Conservation (phyloP, 2,888 invertebrate species). For the Hecatera dysodea region DNA sequence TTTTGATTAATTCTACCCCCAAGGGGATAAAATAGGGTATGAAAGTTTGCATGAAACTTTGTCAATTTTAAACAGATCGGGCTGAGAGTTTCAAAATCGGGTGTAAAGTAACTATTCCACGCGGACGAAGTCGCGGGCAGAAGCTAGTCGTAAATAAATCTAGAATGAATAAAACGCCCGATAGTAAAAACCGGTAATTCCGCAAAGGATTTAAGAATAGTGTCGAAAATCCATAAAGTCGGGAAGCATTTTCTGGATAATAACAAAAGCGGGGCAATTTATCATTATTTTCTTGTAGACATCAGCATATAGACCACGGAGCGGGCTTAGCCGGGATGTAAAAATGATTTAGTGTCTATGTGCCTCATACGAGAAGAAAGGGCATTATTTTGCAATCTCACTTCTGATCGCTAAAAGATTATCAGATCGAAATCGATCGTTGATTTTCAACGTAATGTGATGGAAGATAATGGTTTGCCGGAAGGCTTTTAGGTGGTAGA, state of each 20-base stretch:
- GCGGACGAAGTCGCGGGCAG: no score
- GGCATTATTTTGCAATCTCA: constrained; percentile 62
- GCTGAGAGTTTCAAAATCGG: no score
- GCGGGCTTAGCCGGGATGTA: constrained; percentile 62
- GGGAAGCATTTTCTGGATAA: constrained; percentile 44
- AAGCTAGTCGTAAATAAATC: constrained; percentile 11
- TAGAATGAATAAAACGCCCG: constrained; percentile 1
- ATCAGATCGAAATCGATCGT: constrained; percentile 30
- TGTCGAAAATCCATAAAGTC: constrained; percentile 56
- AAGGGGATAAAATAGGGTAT: no score
- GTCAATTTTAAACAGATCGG: no score
- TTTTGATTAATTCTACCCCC: no score
- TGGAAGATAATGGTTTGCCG: constrained; percentile 1
- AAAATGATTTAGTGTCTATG: constrained; percentile 66
- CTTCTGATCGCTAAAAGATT: constrained; percentile 55
- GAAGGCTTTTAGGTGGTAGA: constrained; percentile 10
- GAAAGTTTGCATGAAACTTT: no score
- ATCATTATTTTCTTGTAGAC: constrained; percentile 65
- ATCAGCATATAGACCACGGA: constrained; percentile 59
- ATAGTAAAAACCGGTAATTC: constrained; percentile 43
- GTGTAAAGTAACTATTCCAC: no score
- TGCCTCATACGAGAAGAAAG: constrained; percentile 43
- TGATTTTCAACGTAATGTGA: constrained; percentile 10
- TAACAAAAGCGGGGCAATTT: constrained; percentile 61
- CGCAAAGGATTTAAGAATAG: constrained; percentile 45